These are phyloP conservation scores for Bombus confusus DNA, from an alignment of 1,140 invertebrate species.

Conservation along the genomic window DNA sequence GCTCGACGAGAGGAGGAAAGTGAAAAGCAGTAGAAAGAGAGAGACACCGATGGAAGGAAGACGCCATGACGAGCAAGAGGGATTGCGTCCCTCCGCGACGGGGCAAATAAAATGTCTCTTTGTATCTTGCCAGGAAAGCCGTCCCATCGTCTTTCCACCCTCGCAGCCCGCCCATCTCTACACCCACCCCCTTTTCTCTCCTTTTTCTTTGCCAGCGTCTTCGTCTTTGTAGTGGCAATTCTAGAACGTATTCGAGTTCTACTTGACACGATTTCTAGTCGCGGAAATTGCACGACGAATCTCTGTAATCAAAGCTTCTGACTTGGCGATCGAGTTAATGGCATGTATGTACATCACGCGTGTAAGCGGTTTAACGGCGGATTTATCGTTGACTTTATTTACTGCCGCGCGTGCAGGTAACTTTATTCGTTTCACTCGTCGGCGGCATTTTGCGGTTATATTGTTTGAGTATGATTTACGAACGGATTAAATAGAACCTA, in stretches of 20 bases:
- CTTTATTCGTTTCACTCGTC: not conserved
- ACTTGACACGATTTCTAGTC: slow-evolving; percentile 23
- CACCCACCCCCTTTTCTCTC: not conserved
- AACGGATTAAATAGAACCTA: not conserved
- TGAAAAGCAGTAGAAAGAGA: not conserved
- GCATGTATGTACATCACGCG: not conserved
- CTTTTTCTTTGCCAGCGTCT: not conserved
- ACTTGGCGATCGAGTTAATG: slow-evolving; percentile 22
- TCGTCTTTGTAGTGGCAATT: not conserved
- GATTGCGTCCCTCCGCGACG: slow-evolving; percentile 27
- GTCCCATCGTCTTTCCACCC: not conserved
- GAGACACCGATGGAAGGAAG: slow-evolving; percentile 13
- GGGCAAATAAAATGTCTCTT: slow-evolving; percentile 45
- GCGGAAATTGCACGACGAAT: not conserved
- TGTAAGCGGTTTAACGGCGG: not conserved
- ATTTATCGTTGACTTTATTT: slow-evolving; percentile 27
- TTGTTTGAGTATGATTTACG: too few species aligned
- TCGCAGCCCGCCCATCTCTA: not conserved
- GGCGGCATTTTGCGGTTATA: not conserved
- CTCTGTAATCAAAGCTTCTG: slow-evolving; percentile 21
- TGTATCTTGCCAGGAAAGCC: slow-evolving; percentile 35
- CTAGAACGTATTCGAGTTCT: not conserved
- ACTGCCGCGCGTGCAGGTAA: not conserved
- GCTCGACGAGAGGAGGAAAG: not conserved
- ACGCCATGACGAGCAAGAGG: slow-evolving; percentile 18